phyloP scores from a whole-genome alignment of 2,113 vertebrate genomes.

The Ariopsis seemanni region DNA sequence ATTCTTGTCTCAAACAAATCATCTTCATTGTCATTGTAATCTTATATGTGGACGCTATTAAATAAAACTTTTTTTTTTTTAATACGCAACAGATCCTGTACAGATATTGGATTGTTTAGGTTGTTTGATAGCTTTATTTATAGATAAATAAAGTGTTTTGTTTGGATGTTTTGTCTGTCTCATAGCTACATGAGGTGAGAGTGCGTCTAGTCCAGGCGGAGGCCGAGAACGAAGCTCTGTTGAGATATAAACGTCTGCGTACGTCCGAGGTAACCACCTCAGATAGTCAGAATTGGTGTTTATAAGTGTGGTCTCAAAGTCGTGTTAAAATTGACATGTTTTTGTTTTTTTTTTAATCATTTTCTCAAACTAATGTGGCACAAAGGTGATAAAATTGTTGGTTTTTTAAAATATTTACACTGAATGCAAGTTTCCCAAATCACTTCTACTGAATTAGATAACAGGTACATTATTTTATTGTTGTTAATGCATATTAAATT shows the following conservation, averaged over 20 bases:
- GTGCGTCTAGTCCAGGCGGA: constrained; percentile 49
- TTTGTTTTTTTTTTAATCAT: not conserved
- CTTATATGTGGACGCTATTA: not conserved
- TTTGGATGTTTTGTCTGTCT: not conserved
- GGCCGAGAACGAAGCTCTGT: constrained; percentile 55
- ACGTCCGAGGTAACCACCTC: constrained; percentile 45
- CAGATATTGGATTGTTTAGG: not conserved
- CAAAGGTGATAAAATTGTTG: too few relatives aligned
- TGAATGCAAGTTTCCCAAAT: too few relatives aligned
- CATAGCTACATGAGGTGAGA: constrained; percentile 52
- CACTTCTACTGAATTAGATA: too few relatives aligned
- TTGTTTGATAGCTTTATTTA: not conserved
- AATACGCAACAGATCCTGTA: not conserved
- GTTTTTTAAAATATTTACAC: too few relatives aligned
- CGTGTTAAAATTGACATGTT: not conserved
- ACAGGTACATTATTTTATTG: too few relatives aligned
- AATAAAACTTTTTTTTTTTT: not conserved
- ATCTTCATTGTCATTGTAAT: not conserved
- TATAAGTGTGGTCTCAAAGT: not conserved
- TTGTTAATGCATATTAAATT: not conserved
- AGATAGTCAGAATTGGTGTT: not conserved
- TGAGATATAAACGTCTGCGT: constrained; percentile 52
- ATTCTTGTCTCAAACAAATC: not conserved
- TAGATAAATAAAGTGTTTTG: not conserved
- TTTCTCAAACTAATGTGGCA: too few relatives aligned